phyloP scores from a whole-genome alignment of 2,888 invertebrate species.

The Nomada ruficornis region DNA sequence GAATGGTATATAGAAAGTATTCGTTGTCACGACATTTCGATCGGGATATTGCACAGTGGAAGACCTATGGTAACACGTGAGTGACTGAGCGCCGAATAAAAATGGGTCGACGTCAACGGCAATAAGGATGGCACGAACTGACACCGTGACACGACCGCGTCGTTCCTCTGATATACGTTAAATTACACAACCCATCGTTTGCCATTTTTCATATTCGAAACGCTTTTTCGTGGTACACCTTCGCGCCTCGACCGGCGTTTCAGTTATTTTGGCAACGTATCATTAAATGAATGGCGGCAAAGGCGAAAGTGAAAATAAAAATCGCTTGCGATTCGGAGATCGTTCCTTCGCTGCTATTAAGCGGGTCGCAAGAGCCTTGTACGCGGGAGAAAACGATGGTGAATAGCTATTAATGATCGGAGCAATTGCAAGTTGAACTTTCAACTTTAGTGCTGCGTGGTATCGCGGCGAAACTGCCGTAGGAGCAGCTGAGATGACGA shows the following conservation, averaged over 20 bases:
- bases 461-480: background rate
- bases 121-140: conserved; percentile 58
- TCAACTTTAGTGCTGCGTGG: conserved; percentile 5
- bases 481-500: background rate
- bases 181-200: conserved; percentile 41
- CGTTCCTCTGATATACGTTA: conserved; percentile 54
- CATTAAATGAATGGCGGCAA: background rate
- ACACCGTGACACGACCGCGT: conserved; percentile 52
- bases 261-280: background rate
- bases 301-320: conserved; percentile 11
- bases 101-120: conserved; percentile 62
- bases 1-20: conserved; percentile 39
- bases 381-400: background rate
- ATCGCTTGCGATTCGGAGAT: background rate
- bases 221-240: background rate
- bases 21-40: conserved; percentile 66
- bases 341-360: background rate
- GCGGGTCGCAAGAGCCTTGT: background rate
- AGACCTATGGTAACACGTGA: conserved; percentile 32
- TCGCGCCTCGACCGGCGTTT: background rate
- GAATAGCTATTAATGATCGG: background rate
- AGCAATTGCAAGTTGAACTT: conserved; percentile 14
- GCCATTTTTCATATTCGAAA: background rate
- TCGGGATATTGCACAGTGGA: conserved; percentile 8
- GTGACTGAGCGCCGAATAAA: conserved; percentile 49